phyloP scores from a whole-genome alignment of 2,888 invertebrate genomes.

The Campopleginae sp. region DNA sequence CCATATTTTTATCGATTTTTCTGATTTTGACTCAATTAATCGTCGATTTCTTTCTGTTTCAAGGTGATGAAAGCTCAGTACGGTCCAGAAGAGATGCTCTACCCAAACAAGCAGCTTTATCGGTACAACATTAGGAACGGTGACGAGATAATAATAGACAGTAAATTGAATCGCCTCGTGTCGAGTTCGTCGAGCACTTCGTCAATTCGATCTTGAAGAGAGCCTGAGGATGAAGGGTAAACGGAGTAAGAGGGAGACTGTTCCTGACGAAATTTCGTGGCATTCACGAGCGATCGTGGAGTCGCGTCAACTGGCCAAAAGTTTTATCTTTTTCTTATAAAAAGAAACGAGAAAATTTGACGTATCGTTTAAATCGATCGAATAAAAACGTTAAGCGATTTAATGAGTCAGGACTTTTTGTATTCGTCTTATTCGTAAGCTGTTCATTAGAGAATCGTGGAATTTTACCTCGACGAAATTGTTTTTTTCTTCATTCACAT shows the following conservation, averaged over 20 bases:
- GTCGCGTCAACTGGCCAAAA: slow-evolving; percentile 5
- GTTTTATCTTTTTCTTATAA: slow-evolving; percentile 6
- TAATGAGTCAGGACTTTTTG: slow-evolving; percentile 51
- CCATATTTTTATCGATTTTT: neutral
- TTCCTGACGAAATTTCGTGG: neutral
- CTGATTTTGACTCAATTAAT: neutral
- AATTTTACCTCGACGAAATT: slow-evolving; percentile 14
- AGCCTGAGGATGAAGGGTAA: slow-evolving; percentile 11
- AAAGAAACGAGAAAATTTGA: neutral
- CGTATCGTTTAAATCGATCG: neutral
- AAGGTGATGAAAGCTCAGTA: slow-evolving; percentile 84
- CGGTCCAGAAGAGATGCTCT: slow-evolving; percentile 95
- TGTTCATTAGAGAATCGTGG: slow-evolving; percentile 49
- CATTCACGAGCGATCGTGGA: neutral
- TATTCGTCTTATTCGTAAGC: slow-evolving; percentile 63
- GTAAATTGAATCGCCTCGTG: slow-evolving; percentile 87
- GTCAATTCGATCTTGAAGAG: slow-evolving; percentile 81
- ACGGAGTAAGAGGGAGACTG: neutral
- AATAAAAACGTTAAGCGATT: slow-evolving; percentile 8
- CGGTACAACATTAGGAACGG: slow-evolving; percentile 95
- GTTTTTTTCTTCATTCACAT: neutral
- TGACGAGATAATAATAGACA: slow-evolving; percentile 95
- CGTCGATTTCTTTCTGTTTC: slow-evolving; percentile 51
- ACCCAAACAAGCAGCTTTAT: slow-evolving; percentile 94
- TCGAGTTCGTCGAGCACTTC: slow-evolving; percentile 79